A percentile compares a stretch with the other conserved stretches of the same genome.
These are phyloP conservation scores for Spisula solida DNA, from an alignment of 2,888 invertebrate species.

Conservation along the genomic window DNA sequence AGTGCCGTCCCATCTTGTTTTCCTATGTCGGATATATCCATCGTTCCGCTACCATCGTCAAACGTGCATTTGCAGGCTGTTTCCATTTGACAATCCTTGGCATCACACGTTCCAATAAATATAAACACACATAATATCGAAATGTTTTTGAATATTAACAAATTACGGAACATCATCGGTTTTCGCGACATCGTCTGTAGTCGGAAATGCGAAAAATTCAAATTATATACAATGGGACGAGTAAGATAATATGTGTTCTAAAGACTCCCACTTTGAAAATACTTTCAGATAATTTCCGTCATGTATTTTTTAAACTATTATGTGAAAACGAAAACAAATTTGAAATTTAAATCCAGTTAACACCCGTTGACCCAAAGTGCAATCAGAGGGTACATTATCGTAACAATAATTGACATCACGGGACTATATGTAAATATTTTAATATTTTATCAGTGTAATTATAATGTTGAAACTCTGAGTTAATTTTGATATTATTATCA, in stretches of 20 bases:
- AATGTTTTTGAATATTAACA: neutral
- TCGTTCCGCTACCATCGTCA: neutral
- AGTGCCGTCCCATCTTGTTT: neutral
- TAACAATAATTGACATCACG: slow-evolving; percentile 3
- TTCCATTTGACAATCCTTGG: neutral
- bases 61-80: slow-evolving; percentile 6
- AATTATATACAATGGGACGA: neutral
- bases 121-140: neutral
- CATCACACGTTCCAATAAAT: neutral
- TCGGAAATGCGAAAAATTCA: neutral
- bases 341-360: neutral
- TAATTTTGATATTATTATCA: neutral
- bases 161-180: neutral
- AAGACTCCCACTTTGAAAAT: neutral
- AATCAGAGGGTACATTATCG: neutral
- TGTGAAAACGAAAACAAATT: neutral
- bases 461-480: neutral
- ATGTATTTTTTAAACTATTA: neutral
- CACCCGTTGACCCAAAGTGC: neutral
- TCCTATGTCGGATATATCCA: neutral
- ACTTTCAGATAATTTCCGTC: neutral
- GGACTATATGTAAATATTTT: slow-evolving; percentile 16
- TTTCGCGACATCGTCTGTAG: neutral
- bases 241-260: neutral
- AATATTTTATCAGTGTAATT: slow-evolving; percentile 3